Evolutionary conservation across 2,888 invertebrate species (phyloP).

Genomic region (Rhabditophanes sp.): DNA sequence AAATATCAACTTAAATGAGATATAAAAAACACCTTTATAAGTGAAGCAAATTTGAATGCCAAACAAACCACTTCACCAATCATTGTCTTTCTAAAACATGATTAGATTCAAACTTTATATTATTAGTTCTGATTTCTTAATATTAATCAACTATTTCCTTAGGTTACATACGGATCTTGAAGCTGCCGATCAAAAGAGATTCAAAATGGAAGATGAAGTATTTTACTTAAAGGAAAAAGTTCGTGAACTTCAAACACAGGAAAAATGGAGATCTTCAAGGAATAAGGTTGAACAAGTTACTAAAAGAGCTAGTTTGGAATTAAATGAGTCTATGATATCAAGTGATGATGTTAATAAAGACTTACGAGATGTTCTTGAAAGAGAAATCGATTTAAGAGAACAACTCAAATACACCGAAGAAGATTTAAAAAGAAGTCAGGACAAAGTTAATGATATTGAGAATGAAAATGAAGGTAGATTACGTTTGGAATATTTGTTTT

Average conservation of each 20-base stretch:
- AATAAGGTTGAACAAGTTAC: constrained; percentile 29
- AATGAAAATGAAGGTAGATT: constrained; percentile 96
- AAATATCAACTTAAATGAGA: no score
- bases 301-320: constrained; percentile 11
- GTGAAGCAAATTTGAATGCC: no score
- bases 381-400: constrained; percentile 79
- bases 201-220: constrained; percentile 42
- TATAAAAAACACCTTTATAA: no score
- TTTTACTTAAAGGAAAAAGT: constrained; percentile 43
- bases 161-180: constrained; percentile 56
- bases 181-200: constrained; percentile 54
- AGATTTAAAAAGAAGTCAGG: constrained; percentile 56
- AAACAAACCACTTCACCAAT: no score
- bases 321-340: constrained; percentile 8
- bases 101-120: no score
- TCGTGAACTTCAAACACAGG: constrained; percentile 41
- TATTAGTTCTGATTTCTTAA: no score
- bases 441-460: constrained; percentile 67
- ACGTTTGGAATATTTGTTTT: no score
- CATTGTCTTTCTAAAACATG: no score
- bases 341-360: constrained; percentile 11
- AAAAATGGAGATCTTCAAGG: constrained; percentile 41
- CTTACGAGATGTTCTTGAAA: constrained; percentile 72
- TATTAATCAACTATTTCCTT: no score
- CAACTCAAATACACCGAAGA: constrained; percentile 80